Percentiles rank a stretch among this genome's conserved stretches.
Conservation (phyloP, 2,888 invertebrate genomes). For the Phasia obesa region DNA sequence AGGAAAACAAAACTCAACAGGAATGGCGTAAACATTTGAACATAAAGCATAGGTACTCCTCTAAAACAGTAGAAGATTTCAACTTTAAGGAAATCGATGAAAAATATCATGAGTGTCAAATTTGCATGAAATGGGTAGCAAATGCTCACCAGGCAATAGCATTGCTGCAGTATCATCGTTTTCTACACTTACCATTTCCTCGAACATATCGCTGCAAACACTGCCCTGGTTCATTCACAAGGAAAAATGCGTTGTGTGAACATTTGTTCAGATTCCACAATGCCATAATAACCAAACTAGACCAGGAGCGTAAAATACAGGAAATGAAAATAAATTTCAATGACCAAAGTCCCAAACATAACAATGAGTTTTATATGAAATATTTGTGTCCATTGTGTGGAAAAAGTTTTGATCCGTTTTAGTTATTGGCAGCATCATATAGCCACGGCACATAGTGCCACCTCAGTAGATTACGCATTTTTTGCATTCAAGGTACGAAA, state of each 20-base stretch:
- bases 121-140: slow-evolving; percentile 78
- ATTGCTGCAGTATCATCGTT: slow-evolving; percentile 78
- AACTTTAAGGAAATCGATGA: slow-evolving; percentile 77
- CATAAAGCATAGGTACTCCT: slow-evolving; percentile 75
- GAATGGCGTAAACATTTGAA: slow-evolving; percentile 79
- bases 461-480: slow-evolving; percentile 76
- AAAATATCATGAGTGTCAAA: slow-evolving; percentile 77
- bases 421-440: slow-evolving; percentile 78
- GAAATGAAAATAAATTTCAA: slow-evolving; percentile 50
- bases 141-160: slow-evolving; percentile 78
- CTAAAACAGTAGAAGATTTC: slow-evolving; percentile 76
- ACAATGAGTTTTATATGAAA: slow-evolving; percentile 70
- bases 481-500: slow-evolving; percentile 76
- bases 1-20: slow-evolving; percentile 75
- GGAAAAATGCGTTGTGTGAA: slow-evolving; percentile 76
- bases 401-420: slow-evolving; percentile 75
- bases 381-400: slow-evolving; percentile 78
- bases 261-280: slow-evolving; percentile 67
- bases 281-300: slow-evolving; percentile 69
- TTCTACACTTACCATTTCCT: slow-evolving; percentile 76
- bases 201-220: slow-evolving; percentile 78
- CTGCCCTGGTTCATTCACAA: slow-evolving; percentile 74
- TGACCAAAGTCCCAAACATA: slow-evolving; percentile 51
- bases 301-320: slow-evolving; percentile 72
- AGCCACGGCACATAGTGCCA: slow-evolving; percentile 76